Conservation (phyloP, 2,888 invertebrate species). For the Cantharis rufa region DNA sequence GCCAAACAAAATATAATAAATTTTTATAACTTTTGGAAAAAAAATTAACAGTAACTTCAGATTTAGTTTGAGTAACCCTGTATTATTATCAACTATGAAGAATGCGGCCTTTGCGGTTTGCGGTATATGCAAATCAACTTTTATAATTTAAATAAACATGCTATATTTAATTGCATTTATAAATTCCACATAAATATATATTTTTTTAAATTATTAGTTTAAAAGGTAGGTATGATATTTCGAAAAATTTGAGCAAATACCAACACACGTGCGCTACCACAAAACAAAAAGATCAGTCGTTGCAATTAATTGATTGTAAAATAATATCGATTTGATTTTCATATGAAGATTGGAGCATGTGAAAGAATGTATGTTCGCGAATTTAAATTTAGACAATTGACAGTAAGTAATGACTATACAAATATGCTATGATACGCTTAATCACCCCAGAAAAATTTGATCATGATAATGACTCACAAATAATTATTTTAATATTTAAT, state of each 20-base stretch:
- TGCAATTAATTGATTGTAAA: neutral
- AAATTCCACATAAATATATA: neutral
- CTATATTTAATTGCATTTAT: neutral
- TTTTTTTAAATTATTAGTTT: neutral
- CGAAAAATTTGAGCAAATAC: neutral
- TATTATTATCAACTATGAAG: neutral
- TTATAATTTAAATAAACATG: neutral
- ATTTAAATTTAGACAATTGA: neutral
- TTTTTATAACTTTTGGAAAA: neutral
- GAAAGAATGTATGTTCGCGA: neutral
- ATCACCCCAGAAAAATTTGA: neutral
- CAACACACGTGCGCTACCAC: neutral
- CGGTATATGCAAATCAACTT: neutral
- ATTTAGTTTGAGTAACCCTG: neutral
- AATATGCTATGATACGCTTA: neutral
- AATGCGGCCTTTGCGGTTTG: neutral
- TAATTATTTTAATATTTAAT: constrained; percentile 2
- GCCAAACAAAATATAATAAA: neutral
- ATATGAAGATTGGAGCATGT: neutral
- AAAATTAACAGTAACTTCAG: neutral
- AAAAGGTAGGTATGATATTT: neutral
- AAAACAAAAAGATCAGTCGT: neutral
- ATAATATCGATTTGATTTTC: neutral
- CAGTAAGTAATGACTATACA: neutral
- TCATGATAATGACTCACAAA: constrained; percentile 1